phyloP scores from a whole-genome alignment of 1,140 invertebrate genomes.

The Ceratosolen solmsi region DNA sequence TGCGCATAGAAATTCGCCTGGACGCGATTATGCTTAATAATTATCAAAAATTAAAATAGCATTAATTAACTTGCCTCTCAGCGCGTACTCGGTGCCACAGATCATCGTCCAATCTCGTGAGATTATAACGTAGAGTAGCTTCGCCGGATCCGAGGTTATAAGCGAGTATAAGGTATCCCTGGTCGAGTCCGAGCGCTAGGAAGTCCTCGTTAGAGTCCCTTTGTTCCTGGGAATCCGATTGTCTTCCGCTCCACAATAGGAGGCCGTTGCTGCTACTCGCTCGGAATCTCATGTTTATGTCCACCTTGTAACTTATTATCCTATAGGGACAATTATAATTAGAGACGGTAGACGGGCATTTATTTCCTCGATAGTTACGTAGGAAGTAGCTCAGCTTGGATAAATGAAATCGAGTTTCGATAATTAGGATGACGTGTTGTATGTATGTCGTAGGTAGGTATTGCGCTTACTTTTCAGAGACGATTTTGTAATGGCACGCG shows the following conservation, averaged over 20 bases:
- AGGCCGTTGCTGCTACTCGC: slow-evolving; percentile 81
- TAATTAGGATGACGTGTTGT: too few relatives aligned
- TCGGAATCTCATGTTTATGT: slow-evolving; percentile 86
- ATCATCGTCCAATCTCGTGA: slow-evolving; percentile 91
- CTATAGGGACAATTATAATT: slow-evolving; percentile 70
- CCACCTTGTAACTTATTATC: slow-evolving; percentile 83
- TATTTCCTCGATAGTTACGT: background rate
- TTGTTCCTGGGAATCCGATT: slow-evolving; percentile 74
- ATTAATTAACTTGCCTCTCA: slow-evolving; percentile 81
- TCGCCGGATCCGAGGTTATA: slow-evolving; percentile 86
- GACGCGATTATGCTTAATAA: background rate
- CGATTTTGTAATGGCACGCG: too few relatives aligned
- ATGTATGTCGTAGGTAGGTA: too few relatives aligned
- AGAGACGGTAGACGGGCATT: background rate
- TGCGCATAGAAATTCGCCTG: too few relatives aligned
- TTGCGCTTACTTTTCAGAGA: too few relatives aligned
- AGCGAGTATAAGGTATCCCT: slow-evolving; percentile 81
- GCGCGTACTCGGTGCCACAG: slow-evolving; percentile 92
- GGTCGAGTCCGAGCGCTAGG: slow-evolving; percentile 87
- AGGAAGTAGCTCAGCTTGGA: too few relatives aligned
- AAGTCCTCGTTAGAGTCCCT: slow-evolving; percentile 81
- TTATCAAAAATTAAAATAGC: background rate
- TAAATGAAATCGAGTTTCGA: too few relatives aligned
- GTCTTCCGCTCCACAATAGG: slow-evolving; percentile 91
- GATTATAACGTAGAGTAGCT: slow-evolving; percentile 86